Evolutionary conservation across 2,888 invertebrate genomes (phyloP).

Genomic region (Choreutis nemorana): DNA sequence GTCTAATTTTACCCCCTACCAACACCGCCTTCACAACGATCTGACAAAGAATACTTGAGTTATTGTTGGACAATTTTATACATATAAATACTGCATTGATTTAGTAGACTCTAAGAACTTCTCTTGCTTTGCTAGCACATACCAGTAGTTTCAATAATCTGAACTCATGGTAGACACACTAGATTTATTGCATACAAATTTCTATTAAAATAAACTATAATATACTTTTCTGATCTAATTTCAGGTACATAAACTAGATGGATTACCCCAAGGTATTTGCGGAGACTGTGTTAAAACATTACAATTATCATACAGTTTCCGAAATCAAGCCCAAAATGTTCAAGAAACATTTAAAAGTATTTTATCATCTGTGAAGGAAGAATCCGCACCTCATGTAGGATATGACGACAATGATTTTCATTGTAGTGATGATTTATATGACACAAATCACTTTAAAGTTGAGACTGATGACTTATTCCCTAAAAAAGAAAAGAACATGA

Average conservation of each 20-base stretch:
- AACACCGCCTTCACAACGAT: too few relatives aligned
- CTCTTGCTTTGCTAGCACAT: too few relatives aligned
- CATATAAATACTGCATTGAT: too few relatives aligned
- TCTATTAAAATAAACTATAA: too few relatives aligned
- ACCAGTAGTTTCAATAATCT: too few relatives aligned
- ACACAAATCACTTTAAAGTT: constrained; percentile 7
- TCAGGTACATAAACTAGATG: constrained; percentile 56
- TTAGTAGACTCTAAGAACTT: too few relatives aligned
- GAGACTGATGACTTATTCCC: constrained; percentile 11
- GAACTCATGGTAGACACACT: too few relatives aligned
- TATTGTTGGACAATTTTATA: too few relatives aligned
- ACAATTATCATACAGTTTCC: constrained; percentile 48
- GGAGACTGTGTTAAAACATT: constrained; percentile 56
- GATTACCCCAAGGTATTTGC: constrained; percentile 69
- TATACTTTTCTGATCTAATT: too few relatives aligned
- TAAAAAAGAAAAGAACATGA: constrained; percentile 12
- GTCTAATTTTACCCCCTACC: too few relatives aligned
- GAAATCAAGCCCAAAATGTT: constrained; percentile 29
- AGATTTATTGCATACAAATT: too few relatives aligned
- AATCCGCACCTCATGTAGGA: constrained; percentile 23
- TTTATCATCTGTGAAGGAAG: constrained; percentile 11
- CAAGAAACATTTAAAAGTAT: constrained; percentile 34
- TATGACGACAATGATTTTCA: constrained; percentile 24
- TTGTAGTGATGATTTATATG: constrained; percentile 13
- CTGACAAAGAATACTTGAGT: too few relatives aligned